These are phyloP conservation scores for Squalus acanthias DNA, from an alignment of 2,797 vertebrate genomes.

Conservation along the genomic window DNA sequence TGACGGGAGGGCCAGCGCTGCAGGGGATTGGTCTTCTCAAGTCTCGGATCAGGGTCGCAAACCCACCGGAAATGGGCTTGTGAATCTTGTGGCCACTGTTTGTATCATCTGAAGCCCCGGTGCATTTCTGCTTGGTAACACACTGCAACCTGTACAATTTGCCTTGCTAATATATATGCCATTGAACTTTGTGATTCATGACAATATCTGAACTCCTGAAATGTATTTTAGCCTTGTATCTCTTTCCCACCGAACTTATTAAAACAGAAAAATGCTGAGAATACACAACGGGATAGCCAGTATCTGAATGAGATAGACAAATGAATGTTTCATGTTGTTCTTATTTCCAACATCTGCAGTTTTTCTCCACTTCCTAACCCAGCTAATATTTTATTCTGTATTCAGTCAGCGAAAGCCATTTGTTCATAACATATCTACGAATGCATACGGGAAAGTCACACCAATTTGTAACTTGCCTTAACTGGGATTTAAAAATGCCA, in stretches of 20 bases:
- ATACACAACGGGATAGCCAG: background rate
- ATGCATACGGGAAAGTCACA: background rate
- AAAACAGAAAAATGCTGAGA: background rate
- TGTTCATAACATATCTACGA: background rate
- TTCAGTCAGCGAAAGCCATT: background rate
- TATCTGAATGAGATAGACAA: background rate
- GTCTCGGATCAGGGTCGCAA: too few species aligned
- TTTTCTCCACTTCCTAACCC: background rate
- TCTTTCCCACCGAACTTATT: background rate
- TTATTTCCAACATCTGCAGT: background rate
- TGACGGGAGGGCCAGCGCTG: too few species aligned
- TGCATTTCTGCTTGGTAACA: background rate
- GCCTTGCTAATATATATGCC: background rate
- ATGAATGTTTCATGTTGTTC: background rate
- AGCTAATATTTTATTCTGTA: background rate
- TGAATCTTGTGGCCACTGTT: background rate
- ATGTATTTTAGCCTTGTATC: background rate
- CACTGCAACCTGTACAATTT: background rate
- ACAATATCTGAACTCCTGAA: background rate
- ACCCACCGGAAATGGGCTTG: too few species aligned
- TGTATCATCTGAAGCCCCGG: background rate
- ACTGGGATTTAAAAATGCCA: slow-evolving; percentile 17
- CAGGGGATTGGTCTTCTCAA: too few species aligned
- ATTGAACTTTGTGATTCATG: background rate
- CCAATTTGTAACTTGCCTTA: background rate